These are phyloP conservation scores for Tyto alba DNA, from an alignment of 2,113 vertebrate genomes.

Conservation along the genomic window DNA sequence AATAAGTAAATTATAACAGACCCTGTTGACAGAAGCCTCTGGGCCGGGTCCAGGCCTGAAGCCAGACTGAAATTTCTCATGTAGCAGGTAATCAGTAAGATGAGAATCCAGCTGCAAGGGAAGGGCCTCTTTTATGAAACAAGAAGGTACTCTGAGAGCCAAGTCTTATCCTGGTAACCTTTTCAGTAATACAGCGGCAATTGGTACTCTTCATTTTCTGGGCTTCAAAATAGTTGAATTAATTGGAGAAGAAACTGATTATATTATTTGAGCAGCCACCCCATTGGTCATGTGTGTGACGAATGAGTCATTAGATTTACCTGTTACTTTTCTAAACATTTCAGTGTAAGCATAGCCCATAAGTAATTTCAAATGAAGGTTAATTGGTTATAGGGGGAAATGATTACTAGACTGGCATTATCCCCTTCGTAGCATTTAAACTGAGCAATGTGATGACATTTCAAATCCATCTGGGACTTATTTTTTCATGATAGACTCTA, in stretches of 20 bases:
- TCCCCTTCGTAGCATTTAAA: not conserved
- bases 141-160: not conserved
- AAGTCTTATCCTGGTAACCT: not conserved
- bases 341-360: not conserved
- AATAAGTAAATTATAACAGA: constrained; percentile 59
- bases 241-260: not conserved
- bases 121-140: constrained; percentile 34
- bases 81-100: constrained; percentile 65
- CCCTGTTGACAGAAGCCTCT: constrained; percentile 52
- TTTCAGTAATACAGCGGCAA: not conserved
- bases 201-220: not conserved
- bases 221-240: not conserved
- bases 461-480: not conserved
- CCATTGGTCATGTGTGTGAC: not conserved
- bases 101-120: constrained; percentile 38
- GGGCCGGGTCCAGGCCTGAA: constrained; percentile 35
- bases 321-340: not conserved
- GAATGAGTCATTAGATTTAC: not conserved
- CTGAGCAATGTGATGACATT: not conserved
- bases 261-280: not conserved
- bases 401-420: not conserved
- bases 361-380: not conserved
- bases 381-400: not conserved
- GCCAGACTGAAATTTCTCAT: constrained; percentile 60
- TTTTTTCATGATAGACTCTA: not conserved